Percentiles rank a stretch among this genome's conserved stretches.
These are phyloP conservation scores for Lagodon rhomboides DNA, from an alignment of 2,797 vertebrate genomes.

Conservation along the genomic window DNA sequence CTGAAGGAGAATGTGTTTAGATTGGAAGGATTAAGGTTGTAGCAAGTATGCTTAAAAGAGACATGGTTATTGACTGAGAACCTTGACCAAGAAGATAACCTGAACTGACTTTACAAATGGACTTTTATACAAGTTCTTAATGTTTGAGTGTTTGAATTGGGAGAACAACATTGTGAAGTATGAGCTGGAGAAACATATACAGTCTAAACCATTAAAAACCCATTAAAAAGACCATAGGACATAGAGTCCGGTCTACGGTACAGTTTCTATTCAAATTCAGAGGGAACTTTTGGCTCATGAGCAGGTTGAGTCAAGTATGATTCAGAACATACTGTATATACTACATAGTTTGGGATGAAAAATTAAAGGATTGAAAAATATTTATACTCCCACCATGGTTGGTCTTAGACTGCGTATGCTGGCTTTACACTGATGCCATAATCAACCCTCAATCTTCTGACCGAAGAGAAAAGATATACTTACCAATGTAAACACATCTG, in stretches of 20 bases:
- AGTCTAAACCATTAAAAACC: background rate
- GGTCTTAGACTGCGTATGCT: background rate
- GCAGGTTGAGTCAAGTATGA: slow-evolving; percentile 6
- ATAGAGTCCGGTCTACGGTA: background rate
- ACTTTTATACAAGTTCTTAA: background rate
- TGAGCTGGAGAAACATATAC: background rate
- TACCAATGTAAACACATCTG: background rate
- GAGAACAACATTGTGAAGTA: background rate
- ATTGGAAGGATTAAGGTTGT: slow-evolving; percentile 14
- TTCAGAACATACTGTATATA: background rate
- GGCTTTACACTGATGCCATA: background rate
- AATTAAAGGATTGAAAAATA: background rate
- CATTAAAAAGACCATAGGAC: background rate
- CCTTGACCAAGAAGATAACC: background rate
- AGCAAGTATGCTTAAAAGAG: background rate
- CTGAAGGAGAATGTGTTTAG: slow-evolving; percentile 17
- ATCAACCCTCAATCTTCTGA: background rate
- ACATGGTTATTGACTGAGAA: background rate
- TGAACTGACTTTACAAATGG: background rate
- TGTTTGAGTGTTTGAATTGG: background rate
- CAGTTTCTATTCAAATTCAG: slow-evolving; percentile 7
- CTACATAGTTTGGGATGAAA: no score
- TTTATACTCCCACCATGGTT: background rate
- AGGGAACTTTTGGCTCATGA: background rate
- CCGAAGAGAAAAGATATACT: background rate